Conservation (phyloP, 2,113 vertebrate genomes). For the Phocoena phocoena region DNA sequence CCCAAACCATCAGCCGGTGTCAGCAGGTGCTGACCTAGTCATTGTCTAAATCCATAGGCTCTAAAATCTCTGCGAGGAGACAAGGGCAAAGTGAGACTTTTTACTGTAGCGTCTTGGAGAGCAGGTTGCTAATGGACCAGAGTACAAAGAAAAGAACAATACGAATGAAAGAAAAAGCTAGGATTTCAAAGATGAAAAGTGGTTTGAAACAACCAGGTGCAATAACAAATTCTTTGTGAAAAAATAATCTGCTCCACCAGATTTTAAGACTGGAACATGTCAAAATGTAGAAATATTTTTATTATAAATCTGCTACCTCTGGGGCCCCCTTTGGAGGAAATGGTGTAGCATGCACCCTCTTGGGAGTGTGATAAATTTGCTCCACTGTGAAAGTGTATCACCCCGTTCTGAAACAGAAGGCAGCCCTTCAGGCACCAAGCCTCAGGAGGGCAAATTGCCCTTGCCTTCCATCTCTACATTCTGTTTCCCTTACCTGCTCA, state of each 20-base stretch:
- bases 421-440: neutral
- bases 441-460: conserved; percentile 14
- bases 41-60: neutral
- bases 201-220: neutral
- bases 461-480: neutral
- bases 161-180: neutral
- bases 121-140: neutral
- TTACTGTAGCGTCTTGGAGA: neutral
- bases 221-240: neutral
- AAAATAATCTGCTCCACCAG: neutral
- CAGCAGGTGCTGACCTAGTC: fast-evolving
- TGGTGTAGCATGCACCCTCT: neutral
- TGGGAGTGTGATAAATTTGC: neutral
- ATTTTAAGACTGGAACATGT: conserved; percentile 19
- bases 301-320: conserved; percentile 16
- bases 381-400: neutral
- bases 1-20: neutral
- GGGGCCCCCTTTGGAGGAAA: neutral
- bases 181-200: neutral
- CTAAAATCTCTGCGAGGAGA: neutral
- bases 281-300: conserved; percentile 33
- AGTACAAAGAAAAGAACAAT: neutral
- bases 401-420: neutral
- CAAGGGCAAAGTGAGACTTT: neutral
- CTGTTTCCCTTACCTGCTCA: neutral